These are phyloP conservation scores for Manduca sexta DNA, from an alignment of 1,140 invertebrate species.

Conservation along the genomic window DNA sequence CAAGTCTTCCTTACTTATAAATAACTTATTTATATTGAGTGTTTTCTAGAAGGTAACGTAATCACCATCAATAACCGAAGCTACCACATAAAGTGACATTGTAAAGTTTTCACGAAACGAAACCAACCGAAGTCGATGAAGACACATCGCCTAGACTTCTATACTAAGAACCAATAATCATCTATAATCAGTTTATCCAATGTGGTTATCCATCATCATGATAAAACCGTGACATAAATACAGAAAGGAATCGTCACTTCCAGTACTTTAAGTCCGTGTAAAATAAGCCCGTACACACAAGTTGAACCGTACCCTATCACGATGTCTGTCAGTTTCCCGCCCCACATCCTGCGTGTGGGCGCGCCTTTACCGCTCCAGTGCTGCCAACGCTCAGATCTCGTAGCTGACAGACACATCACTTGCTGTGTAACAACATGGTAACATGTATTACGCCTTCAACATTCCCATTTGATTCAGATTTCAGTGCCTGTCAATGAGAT, in stretches of 20 bases:
- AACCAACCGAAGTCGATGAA: too few relatives aligned
- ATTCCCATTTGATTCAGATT: too few relatives aligned
- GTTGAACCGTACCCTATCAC: conserved; percentile 10
- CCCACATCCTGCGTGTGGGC: conserved; percentile 14
- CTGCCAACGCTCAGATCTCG: neutral
- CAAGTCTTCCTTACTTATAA: too few relatives aligned
- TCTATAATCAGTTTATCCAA: neutral
- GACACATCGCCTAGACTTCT: too few relatives aligned
- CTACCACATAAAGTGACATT: too few relatives aligned
- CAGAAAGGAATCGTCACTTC: neutral
- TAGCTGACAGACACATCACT: neutral
- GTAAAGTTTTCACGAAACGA: too few relatives aligned
- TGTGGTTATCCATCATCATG: neutral
- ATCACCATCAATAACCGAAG: too few relatives aligned
- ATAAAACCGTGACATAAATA: neutral
- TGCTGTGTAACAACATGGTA: neutral
- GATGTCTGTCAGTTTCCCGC: conserved; percentile 12
- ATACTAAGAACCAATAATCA: too few relatives aligned
- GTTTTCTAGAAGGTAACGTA: too few relatives aligned
- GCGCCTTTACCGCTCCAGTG: conserved; percentile 6
- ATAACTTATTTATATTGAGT: too few relatives aligned
- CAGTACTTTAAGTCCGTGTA: neutral
- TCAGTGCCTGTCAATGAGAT: too few relatives aligned
- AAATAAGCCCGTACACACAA: conserved; percentile 2
- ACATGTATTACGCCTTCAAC: neutral